Evolutionary conservation across 2,888 invertebrate genomes (phyloP).

Genomic region (Drosophila prostipennis): DNA sequence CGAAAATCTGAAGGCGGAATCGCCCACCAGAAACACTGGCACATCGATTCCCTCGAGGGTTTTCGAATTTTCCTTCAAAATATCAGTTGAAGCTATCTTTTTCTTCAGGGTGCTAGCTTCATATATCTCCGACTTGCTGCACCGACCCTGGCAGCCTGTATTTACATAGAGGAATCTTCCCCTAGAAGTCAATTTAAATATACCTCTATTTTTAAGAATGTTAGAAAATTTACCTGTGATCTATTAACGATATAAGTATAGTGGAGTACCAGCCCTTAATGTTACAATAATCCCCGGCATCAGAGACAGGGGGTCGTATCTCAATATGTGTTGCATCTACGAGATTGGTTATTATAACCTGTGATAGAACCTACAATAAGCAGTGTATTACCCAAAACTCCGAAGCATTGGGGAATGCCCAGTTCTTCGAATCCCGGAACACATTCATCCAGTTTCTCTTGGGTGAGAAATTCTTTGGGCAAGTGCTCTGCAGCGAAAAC

Average conservation of each 20-base stretch:
- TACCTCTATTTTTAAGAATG: no score
- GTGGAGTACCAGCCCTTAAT: not conserved
- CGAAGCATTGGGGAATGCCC: not conserved
- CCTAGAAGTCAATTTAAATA: not conserved
- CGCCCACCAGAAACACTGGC: not conserved
- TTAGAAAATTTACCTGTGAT: not conserved
- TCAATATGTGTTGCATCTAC: not conserved
- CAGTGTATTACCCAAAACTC: not conserved
- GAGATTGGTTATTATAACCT: not conserved
- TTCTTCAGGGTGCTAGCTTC: not conserved
- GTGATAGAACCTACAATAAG: no score
- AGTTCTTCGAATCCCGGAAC: not conserved
- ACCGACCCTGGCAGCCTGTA: not conserved
- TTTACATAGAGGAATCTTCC: not conserved
- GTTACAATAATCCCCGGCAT: not conserved
- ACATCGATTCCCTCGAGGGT: not conserved
- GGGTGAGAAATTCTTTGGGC: not conserved
- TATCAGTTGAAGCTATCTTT: not conserved
- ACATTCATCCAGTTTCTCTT: not conserved
- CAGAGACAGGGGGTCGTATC: not conserved
- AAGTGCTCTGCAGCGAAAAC: not conserved
- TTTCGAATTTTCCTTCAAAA: not conserved
- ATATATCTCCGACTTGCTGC: not conserved
- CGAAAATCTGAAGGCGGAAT: conserved; percentile 1
- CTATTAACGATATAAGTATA: not conserved